phyloP scores from a whole-genome alignment of 2,797 vertebrate genomes.

The Macrochelys suwanniensis region DNA sequence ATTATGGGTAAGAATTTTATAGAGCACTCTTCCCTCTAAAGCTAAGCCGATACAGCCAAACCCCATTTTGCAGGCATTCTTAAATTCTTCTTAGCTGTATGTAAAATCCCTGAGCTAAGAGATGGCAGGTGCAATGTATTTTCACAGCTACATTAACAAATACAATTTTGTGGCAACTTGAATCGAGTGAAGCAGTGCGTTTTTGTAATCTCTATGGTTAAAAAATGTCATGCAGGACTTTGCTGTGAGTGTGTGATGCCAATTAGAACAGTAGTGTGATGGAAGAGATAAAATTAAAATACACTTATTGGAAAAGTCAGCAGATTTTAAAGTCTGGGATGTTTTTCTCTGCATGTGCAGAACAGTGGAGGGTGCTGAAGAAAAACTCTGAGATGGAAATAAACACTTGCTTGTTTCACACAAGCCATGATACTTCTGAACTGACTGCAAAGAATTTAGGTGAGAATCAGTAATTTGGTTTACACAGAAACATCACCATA shows the following conservation, averaged over 20 bases:
- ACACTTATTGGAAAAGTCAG: conserved; percentile 24
- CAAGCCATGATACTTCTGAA: conserved; percentile 18
- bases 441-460: background rate
- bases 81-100: conserved; percentile 66
- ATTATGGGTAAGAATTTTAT: conserved; percentile 68
- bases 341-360: background rate
- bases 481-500: background rate
- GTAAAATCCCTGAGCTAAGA: conserved; percentile 58
- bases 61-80: conserved; percentile 53
- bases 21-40: conserved; percentile 45
- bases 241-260: conserved; percentile 53
- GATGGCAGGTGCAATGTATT: conserved; percentile 69
- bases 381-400: conserved; percentile 25
- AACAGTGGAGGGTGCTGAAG: background rate
- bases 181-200: conserved; percentile 70
- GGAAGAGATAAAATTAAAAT: conserved; percentile 62
- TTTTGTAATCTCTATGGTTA: conserved; percentile 70
- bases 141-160: conserved; percentile 70
- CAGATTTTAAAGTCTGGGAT: background rate
- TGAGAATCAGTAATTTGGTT: conserved; percentile 22
- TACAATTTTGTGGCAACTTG: conserved; percentile 73
- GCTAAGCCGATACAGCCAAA: conserved; percentile 52
- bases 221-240: conserved; percentile 63
- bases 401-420: background rate
- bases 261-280: conserved; percentile 47